Evolutionary conservation across 2,113 vertebrate genomes (phyloP).

Genomic region (Vulpes vulpes): DNA sequence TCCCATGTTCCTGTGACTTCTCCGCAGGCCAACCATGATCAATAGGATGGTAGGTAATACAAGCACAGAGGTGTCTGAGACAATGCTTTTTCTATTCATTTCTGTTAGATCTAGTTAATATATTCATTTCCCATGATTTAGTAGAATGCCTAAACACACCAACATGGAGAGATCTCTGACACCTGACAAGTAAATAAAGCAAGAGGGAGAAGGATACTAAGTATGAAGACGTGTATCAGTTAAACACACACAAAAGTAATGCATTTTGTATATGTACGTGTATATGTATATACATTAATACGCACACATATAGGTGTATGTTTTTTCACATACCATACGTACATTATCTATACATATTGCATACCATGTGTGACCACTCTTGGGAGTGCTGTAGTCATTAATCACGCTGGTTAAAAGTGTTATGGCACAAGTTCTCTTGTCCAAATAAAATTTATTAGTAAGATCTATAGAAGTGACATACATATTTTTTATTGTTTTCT

Average conservation of each 20-base stretch:
- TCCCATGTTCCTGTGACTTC: neutral
- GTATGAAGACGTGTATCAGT: neutral
- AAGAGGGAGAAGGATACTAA: neutral
- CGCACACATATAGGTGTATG: rapidly evolving
- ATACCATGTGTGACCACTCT: conserved; percentile 65
- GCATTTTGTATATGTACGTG: neutral
- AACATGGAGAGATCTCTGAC: neutral
- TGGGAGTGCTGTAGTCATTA: conserved; percentile 86
- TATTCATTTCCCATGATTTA: neutral
- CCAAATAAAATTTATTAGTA: conserved; percentile 91
- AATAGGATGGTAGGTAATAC: neutral
- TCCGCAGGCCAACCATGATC: neutral
- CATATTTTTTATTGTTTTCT: conserved; percentile 52
- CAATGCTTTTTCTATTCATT: neutral
- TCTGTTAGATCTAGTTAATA: neutral
- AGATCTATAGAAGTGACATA: conserved; percentile 71
- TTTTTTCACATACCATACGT: conserved; percentile 87
- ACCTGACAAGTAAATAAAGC: neutral
- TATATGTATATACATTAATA: neutral
- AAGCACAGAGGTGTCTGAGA: neutral
- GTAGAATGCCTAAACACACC: neutral
- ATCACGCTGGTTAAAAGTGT: conserved; percentile 90
- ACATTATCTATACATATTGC: conserved; percentile 73
- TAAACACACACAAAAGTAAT: neutral
- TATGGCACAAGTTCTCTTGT: conserved; percentile 91